Evolutionary conservation across 64 coral and sea anemone genomes (phyloP).

Genomic region (Montipora efflorescens): DNA sequence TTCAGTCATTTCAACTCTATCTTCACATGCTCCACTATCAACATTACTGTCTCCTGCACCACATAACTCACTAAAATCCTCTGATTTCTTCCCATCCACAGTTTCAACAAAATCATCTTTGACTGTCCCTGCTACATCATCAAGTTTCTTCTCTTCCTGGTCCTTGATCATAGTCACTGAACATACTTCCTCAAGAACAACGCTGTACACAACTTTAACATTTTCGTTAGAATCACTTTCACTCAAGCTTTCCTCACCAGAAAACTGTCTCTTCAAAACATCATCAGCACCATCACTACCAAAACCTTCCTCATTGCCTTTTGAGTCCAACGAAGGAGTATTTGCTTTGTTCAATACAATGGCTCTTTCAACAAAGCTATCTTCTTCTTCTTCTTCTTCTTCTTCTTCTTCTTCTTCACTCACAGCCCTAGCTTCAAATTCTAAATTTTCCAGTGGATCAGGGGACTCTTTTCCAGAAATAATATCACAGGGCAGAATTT

Average conservation of each 20-base stretch:
- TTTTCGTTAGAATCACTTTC: background rate
- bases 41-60: background rate
- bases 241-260: background rate
- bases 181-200: slow-evolving; percentile 37
- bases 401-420: background rate
- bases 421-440: slow-evolving; percentile 1
- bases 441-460: slow-evolving; percentile 15
- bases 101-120: background rate
- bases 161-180: background rate
- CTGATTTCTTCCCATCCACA: background rate
- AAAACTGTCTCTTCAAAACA: background rate
- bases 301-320: background rate
- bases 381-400: too few species aligned
- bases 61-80: background rate
- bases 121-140: background rate
- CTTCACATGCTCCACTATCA: background rate
- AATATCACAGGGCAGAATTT: background rate
- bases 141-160: background rate
- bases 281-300: background rate
- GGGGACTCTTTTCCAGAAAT: slow-evolving; percentile 2
- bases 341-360: background rate
- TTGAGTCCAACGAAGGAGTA: background rate
- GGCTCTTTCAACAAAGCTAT: background rate
- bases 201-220: background rate
- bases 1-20: background rate